Percentiles rank a stretch among this genome's conserved stretches.
Conservation (phyloP, 2,113 vertebrate species). For the Mus pahari region DNA sequence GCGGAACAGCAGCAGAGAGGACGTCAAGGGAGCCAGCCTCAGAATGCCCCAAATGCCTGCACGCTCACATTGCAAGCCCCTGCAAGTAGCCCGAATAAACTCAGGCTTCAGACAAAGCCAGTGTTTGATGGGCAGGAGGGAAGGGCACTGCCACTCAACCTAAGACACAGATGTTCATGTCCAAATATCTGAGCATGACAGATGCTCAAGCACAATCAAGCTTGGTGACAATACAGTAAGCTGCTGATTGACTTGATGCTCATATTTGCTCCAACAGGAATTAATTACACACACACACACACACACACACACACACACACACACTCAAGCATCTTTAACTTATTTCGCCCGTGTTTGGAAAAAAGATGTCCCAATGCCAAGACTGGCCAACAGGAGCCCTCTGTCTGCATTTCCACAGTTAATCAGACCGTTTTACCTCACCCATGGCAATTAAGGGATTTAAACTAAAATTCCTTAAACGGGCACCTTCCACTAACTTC, state of each 20-base stretch:
- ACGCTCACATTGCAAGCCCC: not conserved
- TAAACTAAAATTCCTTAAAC: conserved; percentile 45
- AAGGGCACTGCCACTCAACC: not conserved
- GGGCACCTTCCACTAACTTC: not conserved
- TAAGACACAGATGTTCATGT: not conserved
- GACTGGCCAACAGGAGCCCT: not conserved
- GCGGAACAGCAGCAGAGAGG: conserved; percentile 64
- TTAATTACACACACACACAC: not conserved
- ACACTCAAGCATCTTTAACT: not conserved
- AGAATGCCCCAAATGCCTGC: rapidly evolving
- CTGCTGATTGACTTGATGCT: not conserved
- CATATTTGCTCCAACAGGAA: conserved; percentile 13
- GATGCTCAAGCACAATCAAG: not conserved
- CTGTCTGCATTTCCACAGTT: not conserved
- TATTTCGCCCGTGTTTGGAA: not conserved
- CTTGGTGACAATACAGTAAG: not conserved
- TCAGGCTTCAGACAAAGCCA: not conserved
- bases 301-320: not conserved
- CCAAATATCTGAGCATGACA: not conserved
- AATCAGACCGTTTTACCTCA: not conserved
- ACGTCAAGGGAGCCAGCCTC: not conserved
- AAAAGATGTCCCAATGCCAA: conserved; percentile 12
- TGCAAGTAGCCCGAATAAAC: not conserved
- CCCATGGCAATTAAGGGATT: conserved; percentile 7
- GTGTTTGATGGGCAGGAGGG: not conserved